Percentiles rank a stretch among this genome's conserved stretches.
Conservation (phyloP, 2,113 vertebrate species). For the Phrynosoma platyrhinos region DNA sequence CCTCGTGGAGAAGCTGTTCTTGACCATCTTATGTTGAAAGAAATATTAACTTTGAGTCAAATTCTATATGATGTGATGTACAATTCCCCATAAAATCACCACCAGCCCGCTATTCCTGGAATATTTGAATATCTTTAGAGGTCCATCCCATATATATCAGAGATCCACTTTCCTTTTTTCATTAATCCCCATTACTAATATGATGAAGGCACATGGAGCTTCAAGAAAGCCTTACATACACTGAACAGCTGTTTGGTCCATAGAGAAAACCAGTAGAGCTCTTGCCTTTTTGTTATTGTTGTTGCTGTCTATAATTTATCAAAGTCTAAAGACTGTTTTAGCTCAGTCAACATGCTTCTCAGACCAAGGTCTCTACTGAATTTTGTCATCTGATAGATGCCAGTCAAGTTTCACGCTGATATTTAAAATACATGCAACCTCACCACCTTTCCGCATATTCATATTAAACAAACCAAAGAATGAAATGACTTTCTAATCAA, state of each 20-base stretch:
- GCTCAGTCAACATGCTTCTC: not conserved
- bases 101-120: not conserved
- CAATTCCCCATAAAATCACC: not conserved
- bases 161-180: not conserved
- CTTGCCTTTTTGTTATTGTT: not conserved
- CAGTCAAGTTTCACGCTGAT: not conserved
- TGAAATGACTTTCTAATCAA: not conserved
- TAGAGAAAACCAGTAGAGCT: not conserved
- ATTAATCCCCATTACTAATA: not conserved
- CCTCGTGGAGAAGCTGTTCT: not conserved
- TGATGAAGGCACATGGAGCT: not conserved
- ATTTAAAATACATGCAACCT: not conserved
- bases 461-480: not conserved
- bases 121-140: not conserved
- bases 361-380: not conserved
- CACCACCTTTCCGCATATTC: not conserved
- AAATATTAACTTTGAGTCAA: not conserved
- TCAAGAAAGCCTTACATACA: not conserved
- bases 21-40: not conserved
- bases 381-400: not conserved
- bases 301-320: too few relatives aligned
- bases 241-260: not conserved
- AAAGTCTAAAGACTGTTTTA: not conserved
- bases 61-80: not conserved
- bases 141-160: not conserved